These are phyloP conservation scores for Patagioenas fasciata DNA, from an alignment of 2,113 vertebrate species.

Conservation along the genomic window DNA sequence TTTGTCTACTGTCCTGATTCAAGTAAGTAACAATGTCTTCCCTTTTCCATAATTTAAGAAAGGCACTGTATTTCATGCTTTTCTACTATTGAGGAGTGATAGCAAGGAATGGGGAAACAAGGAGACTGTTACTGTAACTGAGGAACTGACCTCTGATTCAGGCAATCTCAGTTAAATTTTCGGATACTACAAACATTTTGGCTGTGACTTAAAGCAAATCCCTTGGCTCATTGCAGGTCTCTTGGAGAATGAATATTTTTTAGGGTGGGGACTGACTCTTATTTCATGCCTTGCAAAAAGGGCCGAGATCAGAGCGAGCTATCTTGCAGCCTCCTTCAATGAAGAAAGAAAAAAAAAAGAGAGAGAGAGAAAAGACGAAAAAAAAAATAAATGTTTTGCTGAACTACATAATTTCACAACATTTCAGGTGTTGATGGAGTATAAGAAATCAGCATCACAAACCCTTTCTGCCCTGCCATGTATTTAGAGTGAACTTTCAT, in stretches of 20 bases:
- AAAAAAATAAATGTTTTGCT: background rate
- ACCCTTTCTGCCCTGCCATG: rapidly evolving
- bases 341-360: background rate
- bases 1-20: background rate
- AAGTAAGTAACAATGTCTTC: background rate
- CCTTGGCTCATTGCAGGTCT: background rate
- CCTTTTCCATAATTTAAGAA: background rate
- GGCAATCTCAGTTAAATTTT: background rate
- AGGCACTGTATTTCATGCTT: background rate
- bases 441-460: background rate
- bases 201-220: background rate
- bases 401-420: background rate
- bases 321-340: background rate
- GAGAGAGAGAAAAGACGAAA: background rate
- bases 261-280: background rate
- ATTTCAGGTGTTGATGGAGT: background rate
- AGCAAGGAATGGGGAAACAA: background rate
- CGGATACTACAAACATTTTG: background rate
- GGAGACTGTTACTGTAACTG: background rate
- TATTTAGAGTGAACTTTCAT: background rate
- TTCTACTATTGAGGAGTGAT: background rate
- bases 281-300: background rate
- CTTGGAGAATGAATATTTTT: background rate
- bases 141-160: background rate
- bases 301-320: background rate